Evolutionary conservation across 2,797 vertebrate species (phyloP), one percentile per base, ranked within the genome.

Genomic region (Acanthurus leucopareius): DNA sequence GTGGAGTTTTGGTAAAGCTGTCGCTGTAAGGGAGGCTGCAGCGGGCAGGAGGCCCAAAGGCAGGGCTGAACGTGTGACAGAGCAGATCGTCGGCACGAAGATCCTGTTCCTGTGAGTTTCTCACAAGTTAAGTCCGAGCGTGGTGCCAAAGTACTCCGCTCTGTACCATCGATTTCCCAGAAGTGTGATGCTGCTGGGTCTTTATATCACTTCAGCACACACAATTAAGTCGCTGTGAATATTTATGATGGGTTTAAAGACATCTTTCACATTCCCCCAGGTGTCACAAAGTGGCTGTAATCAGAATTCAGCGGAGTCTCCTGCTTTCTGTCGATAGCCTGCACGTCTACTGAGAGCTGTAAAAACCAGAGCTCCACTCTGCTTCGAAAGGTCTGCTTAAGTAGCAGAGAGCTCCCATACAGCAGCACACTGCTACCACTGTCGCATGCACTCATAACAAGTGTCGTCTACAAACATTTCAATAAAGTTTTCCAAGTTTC

Each of bases 211-310:
- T 94, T 93, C 90, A 86, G 89, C 93, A 93, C 10, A 72, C 88
- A 93, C 93, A 93, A 92, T 95, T 95, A 95, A 95, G 92, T 92
- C 91, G 90, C 91, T 88, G 92, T 93, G 94, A 93, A 95, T 95
- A 95, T 96, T 95, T 96, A 96, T 93, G 92, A 88, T n/a, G 19
- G 91, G 87, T 91, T 95, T 94, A 92, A 93, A 90, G 86, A 88
- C 85, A 84, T 85, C 92, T 86, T 84, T 88, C 91, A 86, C 78
- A 35, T 90, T 94, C 95, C 94, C 94, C 56, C 83, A 93, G 93
- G 95, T 94, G 92, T 94, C 94, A 89, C 94, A 95, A 95, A 95
- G 89, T 92, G 91, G 91, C 91, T 91, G 93, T 95, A 95, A 94
- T 95, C 94, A 95, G 92, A 88, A 93, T 91, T 93, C 89, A 88